These are phyloP conservation scores for Amphipoea oculea DNA, from an alignment of 2,888 invertebrate species.

Conservation along the genomic window DNA sequence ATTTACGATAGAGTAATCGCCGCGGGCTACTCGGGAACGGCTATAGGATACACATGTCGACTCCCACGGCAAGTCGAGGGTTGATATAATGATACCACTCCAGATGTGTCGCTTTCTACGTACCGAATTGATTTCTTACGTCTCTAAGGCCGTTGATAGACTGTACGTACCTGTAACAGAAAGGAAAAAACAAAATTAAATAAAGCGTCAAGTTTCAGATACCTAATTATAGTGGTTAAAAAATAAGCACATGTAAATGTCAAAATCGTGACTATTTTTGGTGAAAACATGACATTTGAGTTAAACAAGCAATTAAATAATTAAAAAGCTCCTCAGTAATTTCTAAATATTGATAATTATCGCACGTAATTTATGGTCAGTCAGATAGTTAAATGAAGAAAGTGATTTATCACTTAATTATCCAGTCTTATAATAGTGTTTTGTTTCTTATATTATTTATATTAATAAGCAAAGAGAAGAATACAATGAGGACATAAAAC, in stretches of 20 bases:
- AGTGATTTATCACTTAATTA: conserved; percentile 42
- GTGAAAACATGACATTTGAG: conserved; percentile 38
- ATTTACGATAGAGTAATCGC: conserved; percentile 73
- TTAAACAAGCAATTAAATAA: conserved; percentile 28
- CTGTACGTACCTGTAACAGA: conserved; percentile 78
- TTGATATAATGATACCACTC: conserved; percentile 52
- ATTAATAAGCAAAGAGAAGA: conserved; percentile 3
- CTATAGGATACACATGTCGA: conserved; percentile 57
- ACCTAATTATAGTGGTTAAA: conserved; percentile 17
- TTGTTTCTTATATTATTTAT: background rate
- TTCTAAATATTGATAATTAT: conserved; percentile 33
- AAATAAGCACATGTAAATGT: conserved; percentile 29
- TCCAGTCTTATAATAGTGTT: conserved; percentile 9
- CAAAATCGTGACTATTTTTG: conserved; percentile 35
- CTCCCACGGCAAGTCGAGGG: conserved; percentile 59
- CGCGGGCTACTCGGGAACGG: conserved; percentile 58
- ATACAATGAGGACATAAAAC: conserved; percentile 17
- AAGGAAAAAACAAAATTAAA: conserved; percentile 46
- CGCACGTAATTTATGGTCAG: conserved; percentile 28
- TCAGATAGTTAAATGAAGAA: conserved; percentile 16
- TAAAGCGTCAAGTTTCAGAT: conserved; percentile 37
- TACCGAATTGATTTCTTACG: conserved; percentile 62
- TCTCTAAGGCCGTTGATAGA: conserved; percentile 29
- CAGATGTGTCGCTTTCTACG: conserved; percentile 66
- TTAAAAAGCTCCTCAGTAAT: conserved; percentile 33